Percentiles rank a stretch among this genome's conserved stretches.
phyloP scores from a whole-genome alignment of 2,888 invertebrate species.

The Autographa pulchrina region DNA sequence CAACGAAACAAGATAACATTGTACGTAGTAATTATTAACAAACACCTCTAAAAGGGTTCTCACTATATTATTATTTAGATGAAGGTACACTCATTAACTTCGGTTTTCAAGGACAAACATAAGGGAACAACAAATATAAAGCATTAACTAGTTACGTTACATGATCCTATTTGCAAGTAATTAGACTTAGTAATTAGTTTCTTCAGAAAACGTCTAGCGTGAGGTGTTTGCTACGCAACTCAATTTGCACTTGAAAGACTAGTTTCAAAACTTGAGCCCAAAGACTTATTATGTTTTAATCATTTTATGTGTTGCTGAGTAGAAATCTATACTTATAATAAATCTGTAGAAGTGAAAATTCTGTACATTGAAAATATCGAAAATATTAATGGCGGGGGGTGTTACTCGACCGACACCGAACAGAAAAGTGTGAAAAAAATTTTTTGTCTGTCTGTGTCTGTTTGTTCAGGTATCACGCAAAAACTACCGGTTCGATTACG shows the following conservation, averaged over 20 bases:
- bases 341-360: no score
- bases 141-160: slow-evolving; percentile 12
- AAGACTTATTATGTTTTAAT: slow-evolving; percentile 13
- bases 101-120: not conserved
- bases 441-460: no score
- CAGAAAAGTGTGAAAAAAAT: no score
- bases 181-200: slow-evolving; percentile 51
- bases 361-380: no score
- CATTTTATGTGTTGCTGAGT: not conserved
- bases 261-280: slow-evolving; percentile 24
- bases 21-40: not conserved
- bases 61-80: not conserved
- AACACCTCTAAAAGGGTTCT: not conserved
- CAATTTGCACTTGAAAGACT: slow-evolving; percentile 43
- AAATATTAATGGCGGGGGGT: no score
- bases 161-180: slow-evolving; percentile 35
- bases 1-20: not conserved
- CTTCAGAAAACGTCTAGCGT: slow-evolving; percentile 15
- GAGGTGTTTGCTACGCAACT: slow-evolving; percentile 32
- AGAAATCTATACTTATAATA: no score
- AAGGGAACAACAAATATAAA: not conserved
- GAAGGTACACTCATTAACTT: not conserved
- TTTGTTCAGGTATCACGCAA: no score
- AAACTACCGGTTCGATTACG: no score
- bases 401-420: no score